Base-by-base conservation (phyloP, 1,140 invertebrate genomes). In the Xylocopa sonorina region DNA sequence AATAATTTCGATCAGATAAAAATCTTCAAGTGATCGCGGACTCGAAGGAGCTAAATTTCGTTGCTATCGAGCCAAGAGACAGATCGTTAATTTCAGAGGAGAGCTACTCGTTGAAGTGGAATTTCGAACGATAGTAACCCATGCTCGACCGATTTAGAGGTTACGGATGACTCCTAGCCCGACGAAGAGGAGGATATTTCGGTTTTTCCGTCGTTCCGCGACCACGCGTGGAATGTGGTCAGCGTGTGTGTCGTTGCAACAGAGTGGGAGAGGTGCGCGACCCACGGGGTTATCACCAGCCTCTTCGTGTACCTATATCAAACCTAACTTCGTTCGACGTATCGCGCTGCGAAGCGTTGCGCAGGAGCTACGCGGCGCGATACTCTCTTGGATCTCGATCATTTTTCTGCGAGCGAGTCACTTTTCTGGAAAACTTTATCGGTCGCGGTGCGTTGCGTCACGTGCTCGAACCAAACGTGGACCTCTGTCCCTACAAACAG, bases 221-320 rank as follows among this genome's bases (percentile, higher is more conserved):
- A 27, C 76, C 58, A 71, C 81, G 78, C 78, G 81, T 50, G 43
- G 53, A 80, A 77, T 78, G 78, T 66, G 78, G 46, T 68, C 60
- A 64, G 57, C 29, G 27, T 78, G 71, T 74, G 68, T 68, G 75
- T n/a, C n/a, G 67, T 82, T 63, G 80, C 38, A 77, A 77, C 77
- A 86, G 81, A 88, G 84, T 87, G 89, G 88, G 88, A 82, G 85
- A 87, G 84, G 80, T 87, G 86, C 84, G 85, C 81, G 89, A 91
- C 90, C 91, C 83, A 32, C 72, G 29, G 85, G 91, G 90, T 92
- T 92, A 92, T 92, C 90, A 84, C 60, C 78, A 79, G 83, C 72
- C 85, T 86, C 88, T 81, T 76, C 74, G 82, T 67, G 81, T 89
- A 90, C 90, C 90, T 91, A 91, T 86, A 91, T 91, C 79, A 89